These are phyloP conservation scores for Agrotis puta DNA, from an alignment of 2,888 invertebrate species.

Conservation along the genomic window DNA sequence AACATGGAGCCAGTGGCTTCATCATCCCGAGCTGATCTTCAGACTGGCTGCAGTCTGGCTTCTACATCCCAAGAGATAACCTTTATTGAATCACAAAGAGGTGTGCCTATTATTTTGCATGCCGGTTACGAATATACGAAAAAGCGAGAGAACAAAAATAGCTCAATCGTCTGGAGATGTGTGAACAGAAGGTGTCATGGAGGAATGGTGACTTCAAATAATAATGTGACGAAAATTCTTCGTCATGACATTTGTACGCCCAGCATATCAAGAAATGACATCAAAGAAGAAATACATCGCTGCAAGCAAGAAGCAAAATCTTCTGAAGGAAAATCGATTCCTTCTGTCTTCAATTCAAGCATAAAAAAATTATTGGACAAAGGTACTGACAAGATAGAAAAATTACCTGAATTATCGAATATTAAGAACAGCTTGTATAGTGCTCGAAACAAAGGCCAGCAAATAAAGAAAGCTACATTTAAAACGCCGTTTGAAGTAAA, in stretches of 20 bases:
- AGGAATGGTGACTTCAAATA: slow-evolving; percentile 25
- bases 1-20: slow-evolving; percentile 25
- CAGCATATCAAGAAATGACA: slow-evolving; percentile 17
- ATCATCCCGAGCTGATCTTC: slow-evolving; percentile 25
- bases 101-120: slow-evolving; percentile 17
- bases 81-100: slow-evolving; percentile 19
- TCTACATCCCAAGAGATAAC: slow-evolving; percentile 28
- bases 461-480: slow-evolving; percentile 17
- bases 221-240: slow-evolving; percentile 23
- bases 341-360: slow-evolving; percentile 24
- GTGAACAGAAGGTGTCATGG: slow-evolving; percentile 25
- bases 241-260: slow-evolving; percentile 22
- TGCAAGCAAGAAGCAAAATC: too few species aligned
- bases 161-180: slow-evolving; percentile 24
- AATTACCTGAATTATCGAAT: slow-evolving; percentile 23
- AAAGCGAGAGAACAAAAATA: slow-evolving; percentile 23
- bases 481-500: slow-evolving; percentile 17
- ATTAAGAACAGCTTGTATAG: slow-evolving; percentile 24
- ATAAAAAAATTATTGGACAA: slow-evolving; percentile 26
- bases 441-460: slow-evolving; percentile 12
- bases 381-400: slow-evolving; percentile 23
- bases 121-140: slow-evolving; percentile 20
- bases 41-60: slow-evolving; percentile 20
- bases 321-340: slow-evolving; percentile 24
- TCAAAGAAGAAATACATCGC: too few species aligned